Evolutionary conservation across 2,888 invertebrate genomes (phyloP), one percentile per base, ranked within the genome.

Genomic region (Sclerodermus sp.): DNA sequence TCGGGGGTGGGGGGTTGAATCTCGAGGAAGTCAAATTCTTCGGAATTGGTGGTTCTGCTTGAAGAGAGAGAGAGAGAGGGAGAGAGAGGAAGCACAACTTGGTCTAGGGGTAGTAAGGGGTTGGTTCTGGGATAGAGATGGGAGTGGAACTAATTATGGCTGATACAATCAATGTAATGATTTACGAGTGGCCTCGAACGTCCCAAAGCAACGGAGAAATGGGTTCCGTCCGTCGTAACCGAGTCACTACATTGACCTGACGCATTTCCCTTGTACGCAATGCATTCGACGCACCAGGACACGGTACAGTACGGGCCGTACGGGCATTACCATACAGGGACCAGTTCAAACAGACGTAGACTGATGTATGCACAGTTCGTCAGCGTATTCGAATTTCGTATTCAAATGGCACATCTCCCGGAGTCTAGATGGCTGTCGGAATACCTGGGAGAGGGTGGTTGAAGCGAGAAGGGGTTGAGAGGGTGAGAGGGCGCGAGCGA

Each of bases 321-420:
- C 50, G 49, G 58, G 56, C 64, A 74, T 74, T 74, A 74, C 72
- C 74, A 74, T 74, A 74, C 67, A 66, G 70, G 69, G 68, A 68
- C 72, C 73, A 73, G 74, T 73, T 73, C 74, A 74, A 74, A 74
- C 74, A 74, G 71, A 70, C 71, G 68, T 65, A 68, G 72, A 72
- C 68, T 72, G 74, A 74, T 74, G 74, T 74, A 71, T 73, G 74
- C 72, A 67, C 62, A 66, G 73, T 73, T 73, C 74, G 74, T 74
- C 74, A 74, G 71, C 67, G 70, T 65, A 69, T 69, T 68, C 72
- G 73, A 74, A 74, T 74, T 72, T 73, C 73, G 74, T 73, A 74
- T 74, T 74, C 74, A 74, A 74, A 74, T 74, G 70, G 67, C 70
- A 63, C 68, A 63, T 67, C 67, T 66, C 66, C 59, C 60, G 51